phyloP scores from a whole-genome alignment of 2,888 invertebrate species.

The Drosophila hawaiiensis region DNA sequence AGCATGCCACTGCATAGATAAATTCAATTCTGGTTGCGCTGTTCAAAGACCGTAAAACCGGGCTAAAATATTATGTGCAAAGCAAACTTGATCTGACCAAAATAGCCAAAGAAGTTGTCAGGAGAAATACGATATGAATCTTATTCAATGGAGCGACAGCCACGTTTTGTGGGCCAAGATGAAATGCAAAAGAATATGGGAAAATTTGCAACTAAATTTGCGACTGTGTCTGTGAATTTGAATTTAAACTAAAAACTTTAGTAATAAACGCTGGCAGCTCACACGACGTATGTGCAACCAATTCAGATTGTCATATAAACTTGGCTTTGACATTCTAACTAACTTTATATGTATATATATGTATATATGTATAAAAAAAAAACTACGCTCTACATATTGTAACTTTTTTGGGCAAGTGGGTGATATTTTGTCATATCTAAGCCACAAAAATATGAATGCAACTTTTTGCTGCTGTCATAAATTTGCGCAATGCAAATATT shows the following conservation, averaged over 20 bases:
- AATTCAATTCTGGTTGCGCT: constrained; percentile 19
- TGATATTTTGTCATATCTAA: constrained; percentile 74
- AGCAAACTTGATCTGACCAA: constrained; percentile 17
- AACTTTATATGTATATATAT: constrained; percentile 48
- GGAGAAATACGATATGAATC: constrained; percentile 29
- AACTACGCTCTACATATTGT: constrained; percentile 29
- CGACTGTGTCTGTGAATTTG: constrained; percentile 38
- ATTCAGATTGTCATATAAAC: constrained; percentile 29
- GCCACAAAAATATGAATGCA: constrained; percentile 70
- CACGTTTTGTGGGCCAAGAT: constrained; percentile 25
- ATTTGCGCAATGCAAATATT: constrained; percentile 75
- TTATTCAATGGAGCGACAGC: constrained; percentile 33
- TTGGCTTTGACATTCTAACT: constrained; percentile 71
- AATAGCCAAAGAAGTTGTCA: constrained; percentile 38
- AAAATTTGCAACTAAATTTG: constrained; percentile 44
- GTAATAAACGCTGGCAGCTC: constrained; percentile 58
- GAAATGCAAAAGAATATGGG: constrained; percentile 16
- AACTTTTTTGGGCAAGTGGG: constrained; percentile 44
- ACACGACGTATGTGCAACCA: constrained; percentile 48
- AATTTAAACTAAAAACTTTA: constrained; percentile 71
- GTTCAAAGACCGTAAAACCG: background rate
- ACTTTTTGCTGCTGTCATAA: constrained; percentile 75
- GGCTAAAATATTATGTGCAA: constrained; percentile 7
- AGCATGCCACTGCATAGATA: constrained; percentile 20
- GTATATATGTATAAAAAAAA: background rate